Base-by-base conservation (phyloP, 2,113 vertebrate genomes). In the Trochalopteron elliotii region DNA sequence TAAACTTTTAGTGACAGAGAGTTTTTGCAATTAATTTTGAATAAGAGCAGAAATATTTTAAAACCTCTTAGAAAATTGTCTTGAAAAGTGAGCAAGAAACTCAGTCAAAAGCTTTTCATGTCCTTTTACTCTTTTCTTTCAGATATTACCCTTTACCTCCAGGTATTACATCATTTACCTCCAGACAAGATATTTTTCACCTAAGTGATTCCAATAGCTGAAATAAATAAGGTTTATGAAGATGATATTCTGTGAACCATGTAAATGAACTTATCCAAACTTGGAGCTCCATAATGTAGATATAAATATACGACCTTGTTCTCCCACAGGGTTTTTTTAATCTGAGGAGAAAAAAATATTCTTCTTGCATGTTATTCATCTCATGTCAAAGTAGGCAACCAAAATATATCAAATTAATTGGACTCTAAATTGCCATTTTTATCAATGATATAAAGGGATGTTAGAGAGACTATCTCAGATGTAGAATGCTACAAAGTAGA, bases 371-470 rank as follows among this genome's bases (percentile, higher is more conserved):
- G 37, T 15, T 92, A 24, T 77, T 93, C 60, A 74, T 65, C n/a
- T 80, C 67, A 74, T 63, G 86, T 88, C 83, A 74, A 83, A 83
- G 42, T 55, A 77, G 33, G 68, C 27, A 92, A 83, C 63, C 33
- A 88, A 90, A 95, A 90, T 89, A 89, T 83, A 92, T 90, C 50
- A 83, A 59, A 94, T 77, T 1, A 88, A 92, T 86, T 88, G 63
- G 69, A 74, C 27, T 83, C 5, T 77, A 81, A 90, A 90, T 77
- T 95, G 83, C 15, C 50, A 69, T 72, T 93, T 91, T 91, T 90
- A 76, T 70, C 63, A 70, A 20, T 45, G 50, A 67, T 72, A 70
- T 49, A 90, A 90, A 56, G 23, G 50, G 11, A 55, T 8, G 2
- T 67, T 90, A 93, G 33, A 7, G 63, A 86, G 27, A 47, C 68